Evolutionary conservation across 2,888 invertebrate species (phyloP).

Genomic region (Rotaria magnacalcarata): DNA sequence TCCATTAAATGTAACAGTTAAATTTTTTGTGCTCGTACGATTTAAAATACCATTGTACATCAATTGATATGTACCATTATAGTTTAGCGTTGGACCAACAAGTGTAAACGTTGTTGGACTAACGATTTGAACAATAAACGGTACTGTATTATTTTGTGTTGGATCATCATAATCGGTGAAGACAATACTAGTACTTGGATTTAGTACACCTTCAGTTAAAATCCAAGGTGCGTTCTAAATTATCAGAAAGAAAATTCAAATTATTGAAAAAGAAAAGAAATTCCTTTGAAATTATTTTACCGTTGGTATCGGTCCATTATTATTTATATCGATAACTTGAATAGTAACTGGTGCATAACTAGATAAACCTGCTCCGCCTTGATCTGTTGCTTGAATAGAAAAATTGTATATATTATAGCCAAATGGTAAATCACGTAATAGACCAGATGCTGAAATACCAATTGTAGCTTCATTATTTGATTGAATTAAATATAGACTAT

Average conservation of each 20-base stretch:
- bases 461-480: not conserved
- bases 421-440: slow-evolving; percentile 27
- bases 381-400: slow-evolving; percentile 4
- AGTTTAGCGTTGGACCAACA: not conserved
- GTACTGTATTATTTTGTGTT: not conserved
- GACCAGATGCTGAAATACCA: slow-evolving; percentile 8
- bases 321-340: slow-evolving; percentile 36
- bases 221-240: slow-evolving; percentile 26
- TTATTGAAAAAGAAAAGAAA: too few species aligned
- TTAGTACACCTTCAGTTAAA: not conserved
- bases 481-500: slow-evolving; percentile 11
- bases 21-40: not conserved
- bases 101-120: not conserved
- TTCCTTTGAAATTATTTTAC: not conserved
- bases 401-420: not conserved
- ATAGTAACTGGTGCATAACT: slow-evolving; percentile 35
- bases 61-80: not conserved
- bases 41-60: slow-evolving; percentile 16
- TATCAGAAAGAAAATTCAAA: too few species aligned
- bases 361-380: slow-evolving; percentile 34
- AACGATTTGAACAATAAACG: not conserved
- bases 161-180: slow-evolving; percentile 19
- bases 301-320: slow-evolving; percentile 40
- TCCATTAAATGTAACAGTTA: slow-evolving; percentile 7
- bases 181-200: not conserved